Evolutionary conservation across 2,888 invertebrate genomes (phyloP), one percentile per base, ranked within the genome.

Genomic region (Colostygia pectinataria): DNA sequence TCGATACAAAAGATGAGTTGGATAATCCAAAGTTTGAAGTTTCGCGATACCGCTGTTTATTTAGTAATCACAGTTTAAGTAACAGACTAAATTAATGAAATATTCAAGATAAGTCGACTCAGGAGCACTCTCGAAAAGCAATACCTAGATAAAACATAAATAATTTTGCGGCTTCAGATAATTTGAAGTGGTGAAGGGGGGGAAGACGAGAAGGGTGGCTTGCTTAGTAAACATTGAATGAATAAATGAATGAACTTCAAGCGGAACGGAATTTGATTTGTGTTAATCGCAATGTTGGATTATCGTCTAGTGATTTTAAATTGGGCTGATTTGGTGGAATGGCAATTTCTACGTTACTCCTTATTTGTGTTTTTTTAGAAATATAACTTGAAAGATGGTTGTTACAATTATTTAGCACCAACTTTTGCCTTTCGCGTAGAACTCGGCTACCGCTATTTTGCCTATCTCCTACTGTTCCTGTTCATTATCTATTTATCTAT

Each of bases 61-160:
- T 76, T 74, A 74, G 73, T 74, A 73, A 79, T 77, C 77, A 69
- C 65, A 78, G 81, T 82, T 82, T 80, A 69, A 66, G 62, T 74
- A 74, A 72, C 71, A 63, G 71, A 66, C 70, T 65, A 76, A 79
- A 83, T 84, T 85, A 83, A 85, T 85, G 77, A 80, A 82, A 80
- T 82, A 77, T 79, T 83, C 72, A 69, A 79, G 74, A 74, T 74
- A 77, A 84, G 73, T 77, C 69, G 74, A 77, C 75, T 77, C 61
- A 61, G 60, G 63, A 63, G 63, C 61, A 62, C 62, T 58, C 57
- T 49, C 63, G 55, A 64, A 45, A 54, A 45, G 60, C 54, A 57
- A 63, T 50, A n/a, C n/a, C n/a, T n/a, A 68, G 68, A 63, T 76
- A 67, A 71, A 69, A 71, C 59, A 65, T 71, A 69, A 75, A 73